These are phyloP conservation scores for Henricia sp. DNA, from an alignment of 53 echinoderm and acorn worm species.

Conservation along the genomic window DNA sequence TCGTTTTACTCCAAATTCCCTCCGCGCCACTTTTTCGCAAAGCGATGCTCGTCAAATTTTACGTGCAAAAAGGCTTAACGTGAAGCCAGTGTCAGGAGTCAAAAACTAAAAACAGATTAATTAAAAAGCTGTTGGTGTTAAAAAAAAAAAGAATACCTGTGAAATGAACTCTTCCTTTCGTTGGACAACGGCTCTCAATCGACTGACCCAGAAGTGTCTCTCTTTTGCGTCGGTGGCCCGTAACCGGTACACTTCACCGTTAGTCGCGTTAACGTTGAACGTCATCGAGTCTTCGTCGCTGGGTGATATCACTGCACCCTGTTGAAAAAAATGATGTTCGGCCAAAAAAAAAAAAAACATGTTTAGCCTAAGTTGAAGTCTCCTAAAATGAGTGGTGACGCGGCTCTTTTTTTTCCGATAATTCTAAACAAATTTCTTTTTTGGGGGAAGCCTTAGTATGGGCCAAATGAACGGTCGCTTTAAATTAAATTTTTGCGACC, in stretches of 20 bases:
- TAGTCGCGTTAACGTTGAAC: conserved; percentile 92
- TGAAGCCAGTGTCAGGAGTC: no score
- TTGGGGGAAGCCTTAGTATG: no score
- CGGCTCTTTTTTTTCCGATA: background rate
- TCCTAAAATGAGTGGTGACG: background rate
- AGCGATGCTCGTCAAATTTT: no score
- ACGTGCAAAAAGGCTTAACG: no score
- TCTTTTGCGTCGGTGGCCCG: conserved; percentile 88
- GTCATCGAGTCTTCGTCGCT: conserved; percentile 95
- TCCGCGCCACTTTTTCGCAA: no score
- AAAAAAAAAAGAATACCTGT: conserved; percentile 65
- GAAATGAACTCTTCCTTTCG: conserved; percentile 69
- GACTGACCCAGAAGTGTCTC: conserved; percentile 92
- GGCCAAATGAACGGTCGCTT: conserved; percentile 91
- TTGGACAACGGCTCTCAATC: conserved; percentile 85
- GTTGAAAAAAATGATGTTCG: background rate
- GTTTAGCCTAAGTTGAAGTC: no score
- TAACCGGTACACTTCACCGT: conserved; percentile 86
- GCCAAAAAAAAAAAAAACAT: no score
- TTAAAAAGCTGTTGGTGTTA: no score
- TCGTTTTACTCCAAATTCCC: no score
- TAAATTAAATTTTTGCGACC: no score
- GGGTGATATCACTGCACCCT: conserved; percentile 96
- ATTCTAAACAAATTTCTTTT: no score
- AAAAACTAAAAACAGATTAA: no score